A percentile compares a stretch with the other conserved stretches of the same genome.
These are phyloP conservation scores for Ips typographus DNA, from an alignment of 1,140 invertebrate species.

Conservation along the genomic window DNA sequence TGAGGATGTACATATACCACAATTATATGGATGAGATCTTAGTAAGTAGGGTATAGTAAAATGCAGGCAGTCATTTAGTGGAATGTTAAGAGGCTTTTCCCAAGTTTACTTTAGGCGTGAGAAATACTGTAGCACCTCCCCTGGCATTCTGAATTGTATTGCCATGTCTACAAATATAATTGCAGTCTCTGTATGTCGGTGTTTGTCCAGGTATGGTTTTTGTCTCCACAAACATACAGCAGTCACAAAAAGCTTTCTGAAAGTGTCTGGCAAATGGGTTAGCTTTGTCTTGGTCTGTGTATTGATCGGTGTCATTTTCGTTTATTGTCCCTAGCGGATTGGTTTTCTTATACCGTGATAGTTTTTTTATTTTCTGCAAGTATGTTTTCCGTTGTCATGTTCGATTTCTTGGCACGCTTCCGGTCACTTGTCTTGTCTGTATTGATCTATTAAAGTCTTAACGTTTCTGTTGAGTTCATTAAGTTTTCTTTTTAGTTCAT, in stretches of 20 bases:
- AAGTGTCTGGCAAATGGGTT: no score
- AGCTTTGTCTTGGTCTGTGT: no score
- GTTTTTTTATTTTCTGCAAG: no score
- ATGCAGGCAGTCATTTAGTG: conserved; percentile 3
- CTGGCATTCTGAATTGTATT: background rate
- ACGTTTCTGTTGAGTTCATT: background rate
- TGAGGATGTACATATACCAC: background rate
- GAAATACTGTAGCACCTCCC: background rate
- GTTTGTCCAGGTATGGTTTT: conserved; percentile 3
- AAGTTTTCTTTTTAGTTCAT: no score
- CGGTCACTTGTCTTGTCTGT: no score
- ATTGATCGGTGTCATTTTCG: no score
- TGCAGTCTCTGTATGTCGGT: background rate
- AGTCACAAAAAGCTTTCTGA: no score
- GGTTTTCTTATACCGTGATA: no score
- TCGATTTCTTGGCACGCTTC: no score
- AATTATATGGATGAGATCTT: background rate
- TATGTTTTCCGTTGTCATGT: no score
- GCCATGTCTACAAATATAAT: background rate
- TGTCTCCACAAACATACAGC: background rate
- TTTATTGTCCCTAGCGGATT: no score
- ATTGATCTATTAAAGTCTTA: no score
- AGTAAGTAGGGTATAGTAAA: background rate
- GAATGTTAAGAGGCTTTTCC: background rate
- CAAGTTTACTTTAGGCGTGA: background rate